Percentiles rank a stretch among this genome's conserved stretches.
Conservation (phyloP, 2,797 vertebrate genomes). For the Oryzias dopingdopingensis region DNA sequence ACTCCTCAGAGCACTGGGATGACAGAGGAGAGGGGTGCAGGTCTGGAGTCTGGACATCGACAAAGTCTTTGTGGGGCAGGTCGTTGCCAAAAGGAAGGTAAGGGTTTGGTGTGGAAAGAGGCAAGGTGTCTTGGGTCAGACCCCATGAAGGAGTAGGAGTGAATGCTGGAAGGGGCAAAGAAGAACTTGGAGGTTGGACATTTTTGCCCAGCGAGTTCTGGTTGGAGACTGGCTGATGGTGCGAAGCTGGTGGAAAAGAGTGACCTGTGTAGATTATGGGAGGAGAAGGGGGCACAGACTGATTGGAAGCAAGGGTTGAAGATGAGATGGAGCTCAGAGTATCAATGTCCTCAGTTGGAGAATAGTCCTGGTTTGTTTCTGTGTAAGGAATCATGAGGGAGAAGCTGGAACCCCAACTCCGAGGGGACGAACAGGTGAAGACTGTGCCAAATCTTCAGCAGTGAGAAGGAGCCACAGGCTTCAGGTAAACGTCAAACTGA, state of each 20-base stretch:
- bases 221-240: fast-evolving
- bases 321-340: neutral
- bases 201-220: neutral
- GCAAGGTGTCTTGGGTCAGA: neutral
- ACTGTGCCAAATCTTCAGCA: neutral
- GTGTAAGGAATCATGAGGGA: conserved; percentile 45
- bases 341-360: neutral
- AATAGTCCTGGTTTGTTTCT: neutral
- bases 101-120: conserved; percentile 2
- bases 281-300: fast-evolving
- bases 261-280: conserved; percentile 8
- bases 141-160: neutral
- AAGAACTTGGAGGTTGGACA: fast-evolving
- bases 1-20: conserved; percentile 1
- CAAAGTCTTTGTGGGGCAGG: conserved; percentile 18
- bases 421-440: neutral
- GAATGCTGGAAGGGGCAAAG: neutral
- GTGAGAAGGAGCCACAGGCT: neutral
- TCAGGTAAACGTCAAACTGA: neutral
- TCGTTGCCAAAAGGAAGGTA: neutral
- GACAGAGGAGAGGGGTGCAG: conserved; percentile 7
- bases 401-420: neutral
- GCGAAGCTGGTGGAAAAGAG: neutral
- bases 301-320: neutral
- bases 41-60: conserved; percentile 32